Evolutionary conservation across 2,113 vertebrate species (phyloP).

Genomic region (Rhegmatorhina hoffmannsi): DNA sequence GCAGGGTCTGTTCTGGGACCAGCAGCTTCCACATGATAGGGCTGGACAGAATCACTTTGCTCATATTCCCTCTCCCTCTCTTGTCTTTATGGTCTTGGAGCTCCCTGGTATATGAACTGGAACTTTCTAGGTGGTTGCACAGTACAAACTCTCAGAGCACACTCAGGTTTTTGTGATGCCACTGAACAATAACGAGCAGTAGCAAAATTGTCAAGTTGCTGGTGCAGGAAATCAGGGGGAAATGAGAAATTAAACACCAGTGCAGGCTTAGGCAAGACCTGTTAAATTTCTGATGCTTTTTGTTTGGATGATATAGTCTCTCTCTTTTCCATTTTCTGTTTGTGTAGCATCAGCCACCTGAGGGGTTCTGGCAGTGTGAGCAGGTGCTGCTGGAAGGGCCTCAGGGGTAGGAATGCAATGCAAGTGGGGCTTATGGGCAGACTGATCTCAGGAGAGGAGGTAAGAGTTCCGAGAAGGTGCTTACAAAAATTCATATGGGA

Average conservation of each 20-base stretch:
- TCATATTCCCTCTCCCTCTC: neutral
- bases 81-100: neutral
- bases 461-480: neutral
- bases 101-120: neutral
- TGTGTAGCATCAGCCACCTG: neutral
- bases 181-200: neutral
- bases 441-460: neutral
- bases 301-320: neutral
- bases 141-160: rapidly evolving
- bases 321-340: neutral
- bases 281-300: neutral
- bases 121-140: neutral
- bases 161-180: neutral
- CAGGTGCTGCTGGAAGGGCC: neutral
- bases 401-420: neutral
- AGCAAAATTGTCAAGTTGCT: neutral
- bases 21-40: neutral
- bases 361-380: neutral
- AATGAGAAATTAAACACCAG: neutral
- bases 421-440: neutral
- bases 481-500: neutral
- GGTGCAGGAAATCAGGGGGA: neutral
- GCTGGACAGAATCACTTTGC: neutral
- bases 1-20: neutral
- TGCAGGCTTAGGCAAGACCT: neutral